phyloP scores from a whole-genome alignment of 2,113 vertebrate genomes.

The Brachirus orientalis region DNA sequence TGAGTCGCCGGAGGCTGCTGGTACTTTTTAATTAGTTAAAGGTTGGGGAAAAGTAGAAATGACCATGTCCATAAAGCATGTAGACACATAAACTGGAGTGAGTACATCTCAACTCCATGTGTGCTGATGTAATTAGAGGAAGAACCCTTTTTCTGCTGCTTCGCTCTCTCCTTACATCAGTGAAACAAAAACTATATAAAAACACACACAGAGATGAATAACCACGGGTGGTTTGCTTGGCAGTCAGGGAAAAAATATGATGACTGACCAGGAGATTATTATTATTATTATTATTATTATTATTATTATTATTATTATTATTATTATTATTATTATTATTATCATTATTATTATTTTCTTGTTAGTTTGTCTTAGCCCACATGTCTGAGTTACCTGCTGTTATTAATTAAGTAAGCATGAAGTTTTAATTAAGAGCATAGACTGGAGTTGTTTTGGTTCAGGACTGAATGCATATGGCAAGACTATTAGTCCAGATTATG shows the following conservation, averaged over 20 bases:
- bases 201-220: slow-evolving; percentile 13
- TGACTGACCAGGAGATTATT: not conserved
- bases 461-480: slow-evolving; percentile 57
- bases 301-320: no score
- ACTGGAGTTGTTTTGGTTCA: slow-evolving; percentile 41
- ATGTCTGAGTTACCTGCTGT: slow-evolving; percentile 40
- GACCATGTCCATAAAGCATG: slow-evolving; percentile 26
- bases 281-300: slow-evolving; percentile 1
- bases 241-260: not conserved
- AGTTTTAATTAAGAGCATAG: slow-evolving; percentile 10
- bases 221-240: not conserved
- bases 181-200: no score
- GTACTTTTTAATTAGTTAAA: slow-evolving; percentile 4
- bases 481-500: slow-evolving; percentile 70
- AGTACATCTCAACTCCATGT: slow-evolving; percentile 22
- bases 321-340: no score
- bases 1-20: slow-evolving; percentile 21
- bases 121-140: slow-evolving; percentile 73
- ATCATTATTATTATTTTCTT: no score
- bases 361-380: no score
- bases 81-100: slow-evolving; percentile 18
- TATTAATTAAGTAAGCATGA: slow-evolving; percentile 43
- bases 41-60: not conserved
- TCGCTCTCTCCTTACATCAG: no score
- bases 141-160: no score